A percentile compares a stretch with the other conserved stretches of the same genome.
Conservation (phyloP, 2,113 vertebrate species). For the Pseudorectes ferrugineus region DNA sequence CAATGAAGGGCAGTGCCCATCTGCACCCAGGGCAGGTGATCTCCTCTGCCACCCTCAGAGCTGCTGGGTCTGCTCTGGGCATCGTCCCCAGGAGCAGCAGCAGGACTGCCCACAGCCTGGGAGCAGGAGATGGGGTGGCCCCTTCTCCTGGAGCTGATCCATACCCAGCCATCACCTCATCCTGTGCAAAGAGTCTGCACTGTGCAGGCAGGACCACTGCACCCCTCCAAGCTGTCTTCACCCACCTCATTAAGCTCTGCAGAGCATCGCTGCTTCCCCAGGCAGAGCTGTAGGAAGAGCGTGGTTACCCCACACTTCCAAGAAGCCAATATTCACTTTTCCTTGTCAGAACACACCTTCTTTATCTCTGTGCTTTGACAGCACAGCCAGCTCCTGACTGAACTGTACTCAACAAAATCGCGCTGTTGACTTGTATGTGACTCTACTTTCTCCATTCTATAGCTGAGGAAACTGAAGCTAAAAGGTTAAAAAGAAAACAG, state of each 20-base stretch:
- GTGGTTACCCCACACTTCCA: not conserved
- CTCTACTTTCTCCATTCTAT: not conserved
- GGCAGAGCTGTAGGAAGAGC: not conserved
- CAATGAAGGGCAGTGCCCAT: not conserved
- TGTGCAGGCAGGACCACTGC: not conserved
- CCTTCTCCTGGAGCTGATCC: not conserved
- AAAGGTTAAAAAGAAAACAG: not conserved
- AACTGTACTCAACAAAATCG: not conserved
- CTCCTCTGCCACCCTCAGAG: not conserved
- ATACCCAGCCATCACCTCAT: not conserved
- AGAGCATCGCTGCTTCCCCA: fast-evolving
- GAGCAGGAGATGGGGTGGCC: not conserved
- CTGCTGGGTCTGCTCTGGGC: not conserved
- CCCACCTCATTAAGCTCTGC: fast-evolving
- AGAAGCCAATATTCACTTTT: not conserved
- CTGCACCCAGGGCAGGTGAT: no score
- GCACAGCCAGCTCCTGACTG: not conserved
- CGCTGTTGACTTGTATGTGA: not conserved
- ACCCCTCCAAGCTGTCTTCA: not conserved
- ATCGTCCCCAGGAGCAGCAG: not conserved
- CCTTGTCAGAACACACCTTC: not conserved
- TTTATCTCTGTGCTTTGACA: not conserved
- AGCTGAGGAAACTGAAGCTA: not conserved
- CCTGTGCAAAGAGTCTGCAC: not conserved
- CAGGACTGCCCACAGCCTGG: not conserved